These are phyloP conservation scores for Saccopteryx leptura DNA, from an alignment of 2,113 vertebrate genomes.

Conservation along the genomic window DNA sequence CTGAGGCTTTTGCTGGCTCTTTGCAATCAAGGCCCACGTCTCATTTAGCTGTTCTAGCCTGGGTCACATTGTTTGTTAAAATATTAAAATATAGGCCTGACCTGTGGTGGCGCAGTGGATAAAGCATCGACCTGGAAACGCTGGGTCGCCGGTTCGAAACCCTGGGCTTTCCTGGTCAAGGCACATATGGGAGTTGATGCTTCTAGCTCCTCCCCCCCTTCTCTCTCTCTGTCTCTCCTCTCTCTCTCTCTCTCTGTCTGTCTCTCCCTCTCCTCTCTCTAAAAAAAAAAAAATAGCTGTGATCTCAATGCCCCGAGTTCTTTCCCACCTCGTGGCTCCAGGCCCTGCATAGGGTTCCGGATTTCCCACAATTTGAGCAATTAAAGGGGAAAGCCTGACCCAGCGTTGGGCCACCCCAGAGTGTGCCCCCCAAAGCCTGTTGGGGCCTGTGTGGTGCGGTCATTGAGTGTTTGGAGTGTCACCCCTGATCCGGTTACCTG, in stretches of 20 bases:
- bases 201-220: too few relatives aligned
- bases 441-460: rapidly evolving
- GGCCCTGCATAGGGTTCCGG: not conserved
- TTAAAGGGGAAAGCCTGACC: not conserved
- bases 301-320: not conserved
- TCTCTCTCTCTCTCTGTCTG: too few relatives aligned
- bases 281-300: too few relatives aligned
- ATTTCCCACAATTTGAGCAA: not conserved
- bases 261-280: too few relatives aligned
- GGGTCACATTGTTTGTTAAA: not conserved
- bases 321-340: not conserved
- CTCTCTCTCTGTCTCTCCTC: too few relatives aligned
- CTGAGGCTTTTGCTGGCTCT: not conserved
- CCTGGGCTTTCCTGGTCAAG: too few relatives aligned
- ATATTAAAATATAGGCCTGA: conserved; percentile 32
- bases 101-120: too few relatives aligned
- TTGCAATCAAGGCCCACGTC: rapidly evolving
- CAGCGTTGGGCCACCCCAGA: not conserved
- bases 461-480: not conserved
- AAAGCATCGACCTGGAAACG: too few relatives aligned
- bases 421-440: not conserved
- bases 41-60: not conserved
- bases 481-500: not conserved
- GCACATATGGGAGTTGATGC: too few relatives aligned
- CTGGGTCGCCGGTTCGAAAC: too few relatives aligned